These are phyloP conservation scores for Myiozetetes cayanensis DNA, from an alignment of 2,113 vertebrate genomes.

Conservation along the genomic window DNA sequence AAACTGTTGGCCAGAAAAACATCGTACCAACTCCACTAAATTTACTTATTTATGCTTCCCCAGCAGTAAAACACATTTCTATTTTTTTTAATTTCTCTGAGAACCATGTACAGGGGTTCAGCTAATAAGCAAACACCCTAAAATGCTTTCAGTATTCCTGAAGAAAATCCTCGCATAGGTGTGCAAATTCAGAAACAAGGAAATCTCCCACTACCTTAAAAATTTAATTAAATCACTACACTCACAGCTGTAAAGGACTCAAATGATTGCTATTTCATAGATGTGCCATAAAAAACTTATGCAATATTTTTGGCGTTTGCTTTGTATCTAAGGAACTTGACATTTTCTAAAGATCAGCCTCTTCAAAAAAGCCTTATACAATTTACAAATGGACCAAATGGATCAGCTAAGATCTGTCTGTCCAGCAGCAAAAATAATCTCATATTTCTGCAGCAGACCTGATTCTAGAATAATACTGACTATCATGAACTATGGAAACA, in stretches of 20 bases:
- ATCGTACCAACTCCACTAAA: not conserved
- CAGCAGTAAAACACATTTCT: not conserved
- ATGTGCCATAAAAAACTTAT: not conserved
- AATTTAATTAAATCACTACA: not conserved
- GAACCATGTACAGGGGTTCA: not conserved
- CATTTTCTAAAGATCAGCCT: not conserved
- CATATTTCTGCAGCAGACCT: not conserved
- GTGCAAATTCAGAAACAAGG: not conserved
- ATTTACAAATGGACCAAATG: not conserved
- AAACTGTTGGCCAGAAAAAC: not conserved
- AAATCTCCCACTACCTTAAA: not conserved
- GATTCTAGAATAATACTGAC: not conserved
- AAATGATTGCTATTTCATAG: not conserved
- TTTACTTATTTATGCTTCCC: not conserved
- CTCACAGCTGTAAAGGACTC: not conserved
- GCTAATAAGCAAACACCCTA: not conserved
- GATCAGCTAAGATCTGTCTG: not conserved
- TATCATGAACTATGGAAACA: not conserved
- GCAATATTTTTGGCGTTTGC: not conserved
- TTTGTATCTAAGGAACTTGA: not conserved
- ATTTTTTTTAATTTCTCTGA: not conserved
- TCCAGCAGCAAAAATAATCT: not conserved
- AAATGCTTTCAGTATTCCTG: not conserved
- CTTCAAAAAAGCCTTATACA: not conserved
- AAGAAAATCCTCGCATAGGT: not conserved